Conservation (phyloP, 2,888 invertebrate species). For the Pelosia muscerda region DNA sequence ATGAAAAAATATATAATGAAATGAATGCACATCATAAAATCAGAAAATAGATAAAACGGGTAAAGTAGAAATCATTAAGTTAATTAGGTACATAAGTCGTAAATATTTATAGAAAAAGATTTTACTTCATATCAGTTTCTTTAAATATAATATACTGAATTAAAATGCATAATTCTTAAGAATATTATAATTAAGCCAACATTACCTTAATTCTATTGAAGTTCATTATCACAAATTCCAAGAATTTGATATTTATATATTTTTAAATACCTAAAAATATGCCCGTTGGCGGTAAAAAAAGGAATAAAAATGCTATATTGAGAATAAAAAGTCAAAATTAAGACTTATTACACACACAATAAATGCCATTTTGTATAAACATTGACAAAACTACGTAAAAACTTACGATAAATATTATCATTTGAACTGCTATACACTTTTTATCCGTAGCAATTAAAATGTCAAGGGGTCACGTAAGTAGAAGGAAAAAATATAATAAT, state of each 20-base stretch:
- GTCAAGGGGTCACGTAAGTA: slow-evolving; percentile 60
- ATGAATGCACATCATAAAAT: slow-evolving; percentile 21
- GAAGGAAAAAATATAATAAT: slow-evolving; percentile 62
- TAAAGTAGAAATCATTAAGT: slow-evolving; percentile 16
- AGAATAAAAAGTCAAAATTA: slow-evolving; percentile 47
- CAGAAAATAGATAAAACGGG: slow-evolving; percentile 32
- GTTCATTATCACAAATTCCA: slow-evolving; percentile 15
- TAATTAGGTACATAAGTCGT: slow-evolving; percentile 4
- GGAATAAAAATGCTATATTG: slow-evolving; percentile 40
- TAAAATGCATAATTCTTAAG: neutral
- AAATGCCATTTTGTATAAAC: slow-evolving; percentile 68
- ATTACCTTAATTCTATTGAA: slow-evolving; percentile 10
- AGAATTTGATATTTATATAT: slow-evolving; percentile 25
- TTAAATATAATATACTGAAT: neutral
- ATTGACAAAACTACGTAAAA: slow-evolving; percentile 36
- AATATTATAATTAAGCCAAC: slow-evolving; percentile 1
- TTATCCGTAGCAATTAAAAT: slow-evolving; percentile 58
- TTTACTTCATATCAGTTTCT: neutral
- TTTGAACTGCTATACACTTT: slow-evolving; percentile 59
- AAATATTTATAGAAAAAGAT: neutral
- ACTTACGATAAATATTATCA: slow-evolving; percentile 57
- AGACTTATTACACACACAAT: slow-evolving; percentile 66
- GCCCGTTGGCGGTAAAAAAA: slow-evolving; percentile 24
- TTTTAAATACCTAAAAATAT: slow-evolving; percentile 24
- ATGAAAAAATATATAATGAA: slow-evolving; percentile 44